A percentile compares a stretch with the other conserved stretches of the same genome.
Conservation (phyloP, 2,113 vertebrate species). For the Pogonocichla stellata region DNA sequence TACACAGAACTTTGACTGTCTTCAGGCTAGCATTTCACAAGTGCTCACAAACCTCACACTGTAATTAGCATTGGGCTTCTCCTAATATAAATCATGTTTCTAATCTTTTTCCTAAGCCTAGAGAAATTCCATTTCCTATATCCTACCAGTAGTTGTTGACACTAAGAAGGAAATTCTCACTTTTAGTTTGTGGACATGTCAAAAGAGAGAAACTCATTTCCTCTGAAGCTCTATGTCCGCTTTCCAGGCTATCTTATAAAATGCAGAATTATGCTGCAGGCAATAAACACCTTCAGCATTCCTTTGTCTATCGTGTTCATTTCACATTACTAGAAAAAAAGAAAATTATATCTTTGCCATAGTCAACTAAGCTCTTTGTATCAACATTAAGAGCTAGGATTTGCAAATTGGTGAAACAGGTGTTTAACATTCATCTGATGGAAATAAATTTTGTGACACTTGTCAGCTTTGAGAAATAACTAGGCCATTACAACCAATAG, state of each 20-base stretch:
- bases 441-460: slow-evolving; percentile 42
- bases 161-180: background rate
- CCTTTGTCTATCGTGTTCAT: slow-evolving; percentile 52
- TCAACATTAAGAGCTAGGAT: slow-evolving; percentile 45
- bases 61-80: background rate
- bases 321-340: slow-evolving; percentile 32
- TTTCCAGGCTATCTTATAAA: slow-evolving; percentile 18
- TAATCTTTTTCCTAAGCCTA: background rate
- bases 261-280: slow-evolving; percentile 45
- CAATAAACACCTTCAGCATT: slow-evolving; percentile 57
- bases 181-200: background rate
- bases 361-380: slow-evolving; percentile 43
- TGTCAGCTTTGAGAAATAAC: slow-evolving; percentile 38
- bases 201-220: slow-evolving; percentile 2
- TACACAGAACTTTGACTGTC: background rate
- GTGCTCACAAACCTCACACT: background rate
- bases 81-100: background rate
- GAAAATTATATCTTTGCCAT: background rate
- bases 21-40: background rate
- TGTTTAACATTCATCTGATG: slow-evolving; percentile 39
- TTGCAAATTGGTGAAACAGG: slow-evolving; percentile 42
- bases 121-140: background rate
- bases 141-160: background rate
- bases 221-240: background rate
- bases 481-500: slow-evolving; percentile 9